phyloP scores from a whole-genome alignment of 2,888 invertebrate species.

The Aricia artaxerxes region DNA sequence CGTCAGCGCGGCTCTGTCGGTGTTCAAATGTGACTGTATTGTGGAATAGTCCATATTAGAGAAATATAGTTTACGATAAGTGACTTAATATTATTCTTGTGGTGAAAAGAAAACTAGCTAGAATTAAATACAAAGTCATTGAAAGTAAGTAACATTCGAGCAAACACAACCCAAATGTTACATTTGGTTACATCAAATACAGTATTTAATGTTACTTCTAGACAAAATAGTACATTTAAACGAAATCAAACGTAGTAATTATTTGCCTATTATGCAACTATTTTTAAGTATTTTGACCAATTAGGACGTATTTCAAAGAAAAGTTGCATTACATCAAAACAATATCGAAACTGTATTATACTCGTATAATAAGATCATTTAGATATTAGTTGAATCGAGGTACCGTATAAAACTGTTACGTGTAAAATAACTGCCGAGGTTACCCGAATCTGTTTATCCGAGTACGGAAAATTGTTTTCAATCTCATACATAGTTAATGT shows the following conservation, averaged over 20 bases:
- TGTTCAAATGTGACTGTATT: not conserved
- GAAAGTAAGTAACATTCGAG: no score
- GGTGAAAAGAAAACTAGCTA: no score
- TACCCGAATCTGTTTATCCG: not conserved
- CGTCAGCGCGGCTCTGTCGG: not conserved
- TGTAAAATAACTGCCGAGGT: not conserved
- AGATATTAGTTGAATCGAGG: not conserved
- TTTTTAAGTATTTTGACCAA: no score
- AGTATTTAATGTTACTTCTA: no score
- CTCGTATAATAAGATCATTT: not conserved
- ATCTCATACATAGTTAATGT: slow-evolving; percentile 7
- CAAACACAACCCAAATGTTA: no score
- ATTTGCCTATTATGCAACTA: no score
- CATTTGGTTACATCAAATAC: no score
- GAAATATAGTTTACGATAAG: not conserved
- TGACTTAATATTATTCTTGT: not conserved
- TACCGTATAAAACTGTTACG: not conserved
- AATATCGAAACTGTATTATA: not conserved
- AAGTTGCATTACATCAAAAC: not conserved
- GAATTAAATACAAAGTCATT: no score
- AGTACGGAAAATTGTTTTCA: not conserved
- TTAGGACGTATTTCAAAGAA: not conserved
- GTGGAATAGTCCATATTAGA: not conserved
- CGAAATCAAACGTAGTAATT: no score
- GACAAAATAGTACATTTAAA: no score